Base-by-base conservation (phyloP, 2,888 invertebrate species). In the Drosophila paranaensis region DNA sequence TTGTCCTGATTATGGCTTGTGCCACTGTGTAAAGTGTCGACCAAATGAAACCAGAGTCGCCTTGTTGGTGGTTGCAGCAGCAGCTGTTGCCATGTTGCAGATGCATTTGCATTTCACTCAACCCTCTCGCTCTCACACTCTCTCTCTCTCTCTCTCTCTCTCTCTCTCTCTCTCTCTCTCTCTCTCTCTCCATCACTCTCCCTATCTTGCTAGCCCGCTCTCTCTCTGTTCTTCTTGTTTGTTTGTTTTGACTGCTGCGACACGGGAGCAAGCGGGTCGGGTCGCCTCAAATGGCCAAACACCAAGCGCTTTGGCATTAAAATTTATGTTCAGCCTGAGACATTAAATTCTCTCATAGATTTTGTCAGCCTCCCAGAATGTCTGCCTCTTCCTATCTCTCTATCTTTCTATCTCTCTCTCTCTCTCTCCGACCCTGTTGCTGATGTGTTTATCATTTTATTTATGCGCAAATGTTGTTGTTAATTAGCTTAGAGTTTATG, bases 1-100 rank as follows among this genome's bases (percentile, higher is more conserved):
- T 88, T 86, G 86, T 89, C 86, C 88, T 86, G 87, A 90, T 88
- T 89, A 86, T 81, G 81, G 50, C 57, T 63, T 78, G 67, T 57
- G 70, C 71, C 72, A 69, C 67, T 62, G 68, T 68, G 62, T 71
- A 75, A 83, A 79, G 69, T 71, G 74, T 69, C 71, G 51, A 64
- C 70, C 77, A 62, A 60, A 53, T 72, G 74, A 66, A 63, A 70
- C 65, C 74, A 78, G 57, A 45, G 57, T 45, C 20, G 56, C 42
- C 56, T 43, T 42, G 42, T 56, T 43, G 56, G 56, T 73, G 73
- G 30, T 67, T 62, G 51, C 64, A 65, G 57, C 70, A 60, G 71
- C 74, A 70, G 65, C 71, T 60, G 70, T 62, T 68, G 71, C 73
- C 79, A 53, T 54, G 76, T 69, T 71, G 79, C 73, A 74, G 60